phyloP scores from a whole-genome alignment of 2,797 vertebrate genomes.

The Euthynnus affinis region DNA sequence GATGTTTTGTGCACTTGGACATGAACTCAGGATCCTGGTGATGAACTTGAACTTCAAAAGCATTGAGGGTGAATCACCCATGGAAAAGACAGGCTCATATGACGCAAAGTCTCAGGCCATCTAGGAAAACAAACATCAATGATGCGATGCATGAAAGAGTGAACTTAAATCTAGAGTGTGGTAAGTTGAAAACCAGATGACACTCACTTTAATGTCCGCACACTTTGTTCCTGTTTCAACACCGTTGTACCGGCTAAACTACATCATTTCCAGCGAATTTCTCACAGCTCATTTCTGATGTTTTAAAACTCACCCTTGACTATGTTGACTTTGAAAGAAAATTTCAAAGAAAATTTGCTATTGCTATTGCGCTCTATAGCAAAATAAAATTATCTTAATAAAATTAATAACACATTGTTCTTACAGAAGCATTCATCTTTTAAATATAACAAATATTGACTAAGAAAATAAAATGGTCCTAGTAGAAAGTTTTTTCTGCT shows the following conservation, averaged over 20 bases:
- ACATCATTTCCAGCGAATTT: slow-evolving; percentile 25
- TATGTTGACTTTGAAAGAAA: background rate
- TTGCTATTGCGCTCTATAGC: background rate
- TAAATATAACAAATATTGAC: background rate
- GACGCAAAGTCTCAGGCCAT: slow-evolving; percentile 68
- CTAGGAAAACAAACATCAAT: slow-evolving; percentile 69
- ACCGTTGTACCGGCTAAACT: slow-evolving; percentile 14
- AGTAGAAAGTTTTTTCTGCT: too few relatives aligned
- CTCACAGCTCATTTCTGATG: background rate
- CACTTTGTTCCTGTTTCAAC: slow-evolving; percentile 49
- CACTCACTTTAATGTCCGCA: slow-evolving; percentile 43
- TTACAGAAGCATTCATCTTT: background rate
- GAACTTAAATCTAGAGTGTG: slow-evolving; percentile 39
- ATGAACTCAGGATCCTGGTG: slow-evolving; percentile 59
- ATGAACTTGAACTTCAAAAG: slow-evolving; percentile 75
- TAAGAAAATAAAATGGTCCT: too few relatives aligned
- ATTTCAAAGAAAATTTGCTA: background rate
- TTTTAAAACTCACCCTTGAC: background rate
- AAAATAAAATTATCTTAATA: background rate
- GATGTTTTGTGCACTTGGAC: slow-evolving; percentile 52
- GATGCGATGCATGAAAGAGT: slow-evolving; percentile 49
- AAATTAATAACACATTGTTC: background rate
- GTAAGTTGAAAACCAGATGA: slow-evolving; percentile 69
- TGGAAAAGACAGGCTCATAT: slow-evolving; percentile 59
- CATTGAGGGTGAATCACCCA: slow-evolving; percentile 45